Evolutionary conservation across 2,888 invertebrate genomes (phyloP).

Genomic region (Colostygia pectinataria): DNA sequence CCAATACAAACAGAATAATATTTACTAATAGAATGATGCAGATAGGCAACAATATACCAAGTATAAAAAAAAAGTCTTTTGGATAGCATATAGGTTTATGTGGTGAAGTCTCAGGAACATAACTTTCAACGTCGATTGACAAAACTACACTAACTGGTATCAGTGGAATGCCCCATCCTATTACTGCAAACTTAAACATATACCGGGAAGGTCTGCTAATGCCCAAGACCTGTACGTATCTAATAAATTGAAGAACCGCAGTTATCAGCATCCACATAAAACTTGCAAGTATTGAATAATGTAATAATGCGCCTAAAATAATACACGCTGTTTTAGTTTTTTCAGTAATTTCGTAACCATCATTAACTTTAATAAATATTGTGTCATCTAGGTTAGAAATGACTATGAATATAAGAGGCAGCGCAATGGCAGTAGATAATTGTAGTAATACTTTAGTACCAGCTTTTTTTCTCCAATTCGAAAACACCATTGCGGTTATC

Average conservation of each 20-base stretch:
- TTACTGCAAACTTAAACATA: slow-evolving; percentile 83
- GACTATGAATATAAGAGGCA: slow-evolving; percentile 79
- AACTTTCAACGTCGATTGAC: slow-evolving; percentile 69
- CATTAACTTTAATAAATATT: slow-evolving; percentile 51
- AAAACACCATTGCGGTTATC: slow-evolving; percentile 82
- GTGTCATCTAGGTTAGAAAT: slow-evolving; percentile 61
- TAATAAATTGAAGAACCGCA: slow-evolving; percentile 86
- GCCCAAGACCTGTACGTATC: slow-evolving; percentile 86
- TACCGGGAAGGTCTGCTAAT: slow-evolving; percentile 82
- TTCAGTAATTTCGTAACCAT: slow-evolving; percentile 43
- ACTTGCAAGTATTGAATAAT: slow-evolving; percentile 86
- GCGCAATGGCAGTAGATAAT: slow-evolving; percentile 83
- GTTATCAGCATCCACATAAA: slow-evolving; percentile 90
- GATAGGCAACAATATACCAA: slow-evolving; percentile 80
- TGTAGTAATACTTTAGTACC: slow-evolving; percentile 86
- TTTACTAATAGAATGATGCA: slow-evolving; percentile 78
- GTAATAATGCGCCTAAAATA: slow-evolving; percentile 83
- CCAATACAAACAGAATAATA: slow-evolving; percentile 76
- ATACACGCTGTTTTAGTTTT: slow-evolving; percentile 72
- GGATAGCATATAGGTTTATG: slow-evolving; percentile 79
- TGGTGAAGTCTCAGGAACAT: slow-evolving; percentile 55
- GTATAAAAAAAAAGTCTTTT: slow-evolving; percentile 70
- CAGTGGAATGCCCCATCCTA: slow-evolving; percentile 85
- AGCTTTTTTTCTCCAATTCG: slow-evolving; percentile 84
- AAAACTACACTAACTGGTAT: slow-evolving; percentile 79